A percentile compares a stretch with the other conserved stretches of the same genome.
Evolutionary conservation across 2,888 invertebrate genomes (phyloP).

Genomic region (Catocala nupta): DNA sequence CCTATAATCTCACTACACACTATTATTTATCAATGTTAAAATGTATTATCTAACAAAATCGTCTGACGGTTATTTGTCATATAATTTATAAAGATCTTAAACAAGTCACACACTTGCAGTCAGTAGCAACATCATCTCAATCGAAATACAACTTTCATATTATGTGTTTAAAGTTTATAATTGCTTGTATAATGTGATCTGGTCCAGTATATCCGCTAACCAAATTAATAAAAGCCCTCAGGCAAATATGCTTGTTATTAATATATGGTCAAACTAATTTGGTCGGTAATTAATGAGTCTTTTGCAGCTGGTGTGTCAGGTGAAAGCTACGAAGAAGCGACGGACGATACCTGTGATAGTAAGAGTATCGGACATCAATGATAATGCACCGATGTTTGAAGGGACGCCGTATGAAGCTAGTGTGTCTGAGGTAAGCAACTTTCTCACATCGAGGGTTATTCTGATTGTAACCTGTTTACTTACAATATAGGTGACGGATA

Average conservation of each 20-base stretch:
- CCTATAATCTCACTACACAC: constrained; percentile 9
- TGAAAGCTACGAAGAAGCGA: constrained; percentile 92
- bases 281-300: constrained; percentile 48
- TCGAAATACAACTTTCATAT: constrained; percentile 8
- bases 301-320: constrained; percentile 93
- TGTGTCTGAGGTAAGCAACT: constrained; percentile 92
- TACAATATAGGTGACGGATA: too few relatives aligned
- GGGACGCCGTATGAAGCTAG: constrained; percentile 94
- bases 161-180: background rate
- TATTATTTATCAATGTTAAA: constrained; percentile 45
- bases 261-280: constrained; percentile 49
- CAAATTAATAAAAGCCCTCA: constrained; percentile 41
- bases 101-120: constrained; percentile 24
- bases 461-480: too few relatives aligned
- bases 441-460: too few relatives aligned
- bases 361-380: constrained; percentile 96
- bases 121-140: constrained; percentile 10
- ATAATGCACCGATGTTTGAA: constrained; percentile 95
- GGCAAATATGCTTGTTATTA: constrained; percentile 47
- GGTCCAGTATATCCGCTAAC: constrained; percentile 19
- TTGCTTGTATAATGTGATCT: constrained; percentile 5
- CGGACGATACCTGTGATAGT: constrained; percentile 96
- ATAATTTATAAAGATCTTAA: constrained; percentile 41
- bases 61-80: constrained; percentile 48
- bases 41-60: constrained; percentile 39